Conservation (phyloP, 2,888 invertebrate species). For the Athrips mouffetella region DNA sequence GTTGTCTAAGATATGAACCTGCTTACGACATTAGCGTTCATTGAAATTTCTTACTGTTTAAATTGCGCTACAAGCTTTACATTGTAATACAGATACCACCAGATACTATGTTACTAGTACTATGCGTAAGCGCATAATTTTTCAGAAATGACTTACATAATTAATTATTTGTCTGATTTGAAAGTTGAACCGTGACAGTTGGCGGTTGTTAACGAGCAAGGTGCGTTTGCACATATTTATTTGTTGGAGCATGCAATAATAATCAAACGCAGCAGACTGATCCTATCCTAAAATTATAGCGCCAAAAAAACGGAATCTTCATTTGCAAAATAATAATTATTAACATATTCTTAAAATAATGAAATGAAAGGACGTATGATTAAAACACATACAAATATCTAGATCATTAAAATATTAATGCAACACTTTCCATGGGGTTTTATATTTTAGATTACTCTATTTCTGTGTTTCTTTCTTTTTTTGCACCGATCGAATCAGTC, state of each 20-base stretch:
- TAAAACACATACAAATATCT: not conserved
- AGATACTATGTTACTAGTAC: not conserved
- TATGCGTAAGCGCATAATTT: constrained; percentile 21
- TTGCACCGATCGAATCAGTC: not conserved
- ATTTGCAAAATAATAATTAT: constrained; percentile 20
- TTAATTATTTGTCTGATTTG: constrained; percentile 25
- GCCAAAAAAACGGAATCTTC: constrained; percentile 15
- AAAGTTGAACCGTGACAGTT: constrained; percentile 25
- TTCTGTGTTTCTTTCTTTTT: not conserved
- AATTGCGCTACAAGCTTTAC: constrained; percentile 1
- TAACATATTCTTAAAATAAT: constrained; percentile 12
- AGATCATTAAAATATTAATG: no score
- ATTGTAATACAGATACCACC: not conserved
- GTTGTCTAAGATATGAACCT: not conserved
- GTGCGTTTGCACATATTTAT: constrained; percentile 29
- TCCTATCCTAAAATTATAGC: constrained; percentile 15
- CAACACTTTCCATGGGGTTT: no score
- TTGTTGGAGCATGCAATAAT: constrained; percentile 22
- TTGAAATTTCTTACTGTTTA: constrained; percentile 8
- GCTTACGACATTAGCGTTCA: constrained; percentile 5
- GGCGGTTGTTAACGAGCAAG: constrained; percentile 31
- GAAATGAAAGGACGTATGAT: not conserved
- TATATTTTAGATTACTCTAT: no score
- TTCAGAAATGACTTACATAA: constrained; percentile 26
- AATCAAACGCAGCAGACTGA: constrained; percentile 24